Conservation (phyloP, 2,797 vertebrate species). For the Atherinosoma microstoma region DNA sequence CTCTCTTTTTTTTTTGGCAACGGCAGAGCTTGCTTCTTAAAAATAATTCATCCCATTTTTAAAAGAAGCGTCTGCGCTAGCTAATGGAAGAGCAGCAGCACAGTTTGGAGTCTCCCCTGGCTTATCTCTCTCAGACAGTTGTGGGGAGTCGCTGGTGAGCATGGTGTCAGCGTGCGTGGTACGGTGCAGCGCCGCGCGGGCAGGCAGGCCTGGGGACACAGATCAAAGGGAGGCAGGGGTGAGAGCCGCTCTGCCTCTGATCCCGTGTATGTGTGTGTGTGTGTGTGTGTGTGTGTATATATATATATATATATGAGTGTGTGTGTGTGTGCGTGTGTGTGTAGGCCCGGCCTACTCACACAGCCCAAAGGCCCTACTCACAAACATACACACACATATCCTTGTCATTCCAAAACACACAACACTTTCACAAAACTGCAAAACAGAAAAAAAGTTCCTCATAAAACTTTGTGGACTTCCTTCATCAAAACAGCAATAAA, state of each 20-base stretch:
- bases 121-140: conserved; percentile 99
- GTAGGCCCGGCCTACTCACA: conserved; percentile 78
- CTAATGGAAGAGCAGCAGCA: conserved; percentile 82
- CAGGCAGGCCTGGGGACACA: conserved; percentile 97
- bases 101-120: conserved; percentile 85
- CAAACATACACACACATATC: conserved; percentile 56
- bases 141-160: conserved; percentile 96
- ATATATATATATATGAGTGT: not conserved
- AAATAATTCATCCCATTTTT: conserved; percentile 85
- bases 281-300: conserved; percentile 42
- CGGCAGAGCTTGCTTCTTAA: conserved; percentile 82
- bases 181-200: conserved; percentile 86
- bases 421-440: conserved; percentile 74
- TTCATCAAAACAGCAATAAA: conserved; percentile 60
- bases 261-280: conserved; percentile 78
- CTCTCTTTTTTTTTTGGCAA: conserved; percentile 75
- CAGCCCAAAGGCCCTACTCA: conserved; percentile 78
- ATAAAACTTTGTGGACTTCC: conserved; percentile 71
- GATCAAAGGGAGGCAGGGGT: conserved; percentile 94
- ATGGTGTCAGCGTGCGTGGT: conserved; percentile 88
- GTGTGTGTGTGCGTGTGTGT: not conserved
- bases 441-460: conserved; percentile 70
- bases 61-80: conserved; percentile 79
- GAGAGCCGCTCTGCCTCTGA: conserved; percentile 90
- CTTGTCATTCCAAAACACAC: conserved; percentile 81